These are phyloP conservation scores for Alligator sinensis DNA, from an alignment of 2,113 vertebrate species.

Conservation along the genomic window DNA sequence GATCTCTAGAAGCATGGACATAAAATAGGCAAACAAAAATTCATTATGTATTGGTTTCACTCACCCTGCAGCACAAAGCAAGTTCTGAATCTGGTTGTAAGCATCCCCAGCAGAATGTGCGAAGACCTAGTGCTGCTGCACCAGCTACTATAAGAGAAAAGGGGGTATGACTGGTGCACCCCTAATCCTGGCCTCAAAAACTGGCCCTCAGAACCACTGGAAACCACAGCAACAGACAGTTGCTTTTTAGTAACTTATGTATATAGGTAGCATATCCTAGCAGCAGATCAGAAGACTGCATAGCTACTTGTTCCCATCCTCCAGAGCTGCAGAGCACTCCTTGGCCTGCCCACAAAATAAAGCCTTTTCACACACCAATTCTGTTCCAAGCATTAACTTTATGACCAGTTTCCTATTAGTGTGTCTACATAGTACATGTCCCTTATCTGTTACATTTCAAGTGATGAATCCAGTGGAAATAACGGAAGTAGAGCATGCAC, in stretches of 20 bases:
- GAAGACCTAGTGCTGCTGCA: conserved; percentile 55
- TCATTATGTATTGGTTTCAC: conserved; percentile 16
- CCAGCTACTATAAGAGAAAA: conserved; percentile 64
- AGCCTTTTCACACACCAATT: background rate
- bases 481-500: conserved; percentile 55
- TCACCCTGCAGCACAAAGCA: conserved; percentile 37
- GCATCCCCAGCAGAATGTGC: conserved; percentile 30
- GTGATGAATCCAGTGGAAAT: conserved; percentile 55
- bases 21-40: conserved; percentile 27
- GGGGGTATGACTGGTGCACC: conserved; percentile 55
- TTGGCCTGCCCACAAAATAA: background rate
- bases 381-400: background rate
- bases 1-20: conserved; percentile 25
- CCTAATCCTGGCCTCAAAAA: conserved; percentile 64
- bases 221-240: conserved; percentile 57
- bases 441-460: background rate
- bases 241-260: conserved; percentile 48
- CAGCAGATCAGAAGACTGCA: conserved; percentile 26
- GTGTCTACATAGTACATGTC: conserved; percentile 21
- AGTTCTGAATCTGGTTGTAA: conserved; percentile 52
- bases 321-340: conserved; percentile 20
- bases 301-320: conserved; percentile 10
- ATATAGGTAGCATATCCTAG: conserved; percentile 38
- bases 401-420: background rate
- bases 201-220: conserved; percentile 50